Conservation (phyloP, 1,140 invertebrate genomes). For the Sitophilus oryzae region DNA sequence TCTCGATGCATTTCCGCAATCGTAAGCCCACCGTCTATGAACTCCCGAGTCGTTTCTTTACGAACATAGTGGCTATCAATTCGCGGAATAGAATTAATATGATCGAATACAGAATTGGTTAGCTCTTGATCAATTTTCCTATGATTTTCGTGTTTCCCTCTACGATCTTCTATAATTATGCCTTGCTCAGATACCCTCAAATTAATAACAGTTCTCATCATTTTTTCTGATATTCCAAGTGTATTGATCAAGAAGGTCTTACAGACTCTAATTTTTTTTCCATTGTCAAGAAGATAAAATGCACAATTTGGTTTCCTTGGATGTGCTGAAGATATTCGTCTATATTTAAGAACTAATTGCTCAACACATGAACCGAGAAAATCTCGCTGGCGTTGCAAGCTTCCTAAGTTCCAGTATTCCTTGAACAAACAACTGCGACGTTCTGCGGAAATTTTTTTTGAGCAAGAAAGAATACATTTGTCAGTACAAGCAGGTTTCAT, state of each 20-base stretch:
- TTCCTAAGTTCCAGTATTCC: background rate
- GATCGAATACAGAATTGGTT: constrained; percentile 21
- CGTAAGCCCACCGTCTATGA: constrained; percentile 36
- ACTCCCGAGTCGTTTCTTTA: constrained; percentile 32
- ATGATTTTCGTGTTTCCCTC: constrained; percentile 27
- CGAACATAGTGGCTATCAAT: constrained; percentile 40
- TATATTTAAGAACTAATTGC: background rate
- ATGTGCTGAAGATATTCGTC: background rate
- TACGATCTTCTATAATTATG: constrained; percentile 18
- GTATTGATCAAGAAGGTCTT: constrained; percentile 1
- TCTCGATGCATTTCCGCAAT: constrained; percentile 36
- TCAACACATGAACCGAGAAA: background rate
- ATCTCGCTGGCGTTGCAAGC: background rate
- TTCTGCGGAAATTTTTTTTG: background rate
- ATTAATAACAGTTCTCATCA: background rate
- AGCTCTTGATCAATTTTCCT: constrained; percentile 24
- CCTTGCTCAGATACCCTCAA: background rate
- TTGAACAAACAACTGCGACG: background rate
- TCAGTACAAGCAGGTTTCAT: background rate
- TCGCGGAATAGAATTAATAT: constrained; percentile 37
- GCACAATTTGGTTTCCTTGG: background rate
- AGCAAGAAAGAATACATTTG: constrained; percentile 1
- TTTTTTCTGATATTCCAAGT: background rate
- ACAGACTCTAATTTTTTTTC: background rate
- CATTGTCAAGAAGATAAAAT: background rate